Evolutionary conservation across 2,113 vertebrate genomes (phyloP), one percentile per base, ranked within the genome.

Genomic region (Malurus cyaneus): DNA sequence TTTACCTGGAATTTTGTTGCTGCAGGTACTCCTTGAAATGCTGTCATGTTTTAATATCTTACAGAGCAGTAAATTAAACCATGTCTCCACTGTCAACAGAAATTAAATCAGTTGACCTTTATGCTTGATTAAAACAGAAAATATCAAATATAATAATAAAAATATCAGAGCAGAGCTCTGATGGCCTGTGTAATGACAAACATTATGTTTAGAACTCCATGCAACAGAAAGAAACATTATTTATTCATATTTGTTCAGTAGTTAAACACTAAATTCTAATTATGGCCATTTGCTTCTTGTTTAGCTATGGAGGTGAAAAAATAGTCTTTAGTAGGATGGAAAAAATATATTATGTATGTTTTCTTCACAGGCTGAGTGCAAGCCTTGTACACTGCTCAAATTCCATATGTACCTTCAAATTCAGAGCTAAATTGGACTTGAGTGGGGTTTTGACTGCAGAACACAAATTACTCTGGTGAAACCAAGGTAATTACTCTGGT

Each of bases 1-100:
- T 50, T 87, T 24, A 31, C 20, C 46, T 84, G 76, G 54, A 92
- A 89, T 79, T 88, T 88, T 93, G 60, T 69, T 90, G 80, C 52
- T 92, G 41, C 73, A 73, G 65, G n/a, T 93, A 65, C 6, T 78
- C 41, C 34, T 59, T 80, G 36, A 80, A 84, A 34, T 78, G 50
- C 8, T 54, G 23, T 44, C 18, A 18, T 5, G 21, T 72, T 71
- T 71, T 47, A 54, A 23, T 72, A 62, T 34, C 54, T 66, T n/a
- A n/a, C 44, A 41, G 31, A 84, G 32, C 20, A 72, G 59, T 23
- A 82, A 92, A 80, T 62, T 65, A 81, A 94, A 49, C 36, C 17
- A 2, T n/a, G 70, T 11, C 46, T 60, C 46, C 14, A 39, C 41
- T 62, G 36, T 62, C 71, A 90, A 81, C 42, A 47, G 29, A 69